Base-by-base conservation (phyloP, 92 coral and sea anemone genomes). In the Umimayanthus kanabou region DNA sequence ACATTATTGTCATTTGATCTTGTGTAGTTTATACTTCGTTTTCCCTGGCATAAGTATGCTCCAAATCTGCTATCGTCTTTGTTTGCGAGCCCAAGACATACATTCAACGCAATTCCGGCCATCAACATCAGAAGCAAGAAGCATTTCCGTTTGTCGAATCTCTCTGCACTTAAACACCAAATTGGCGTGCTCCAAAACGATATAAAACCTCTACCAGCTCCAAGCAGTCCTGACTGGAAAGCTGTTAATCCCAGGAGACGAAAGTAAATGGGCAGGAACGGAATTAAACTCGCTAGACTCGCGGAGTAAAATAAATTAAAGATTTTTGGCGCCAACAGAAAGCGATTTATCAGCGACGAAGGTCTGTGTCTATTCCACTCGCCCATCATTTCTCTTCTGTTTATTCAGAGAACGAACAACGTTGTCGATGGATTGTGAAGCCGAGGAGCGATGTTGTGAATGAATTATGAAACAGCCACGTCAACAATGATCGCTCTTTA, bases 241-340 rank as follows among this genome's bases (percentile, higher is more conserved):
- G 99, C 98, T 39, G 96, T 94, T 29, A 97, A 88, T 40, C 99
- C 99, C 89, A 95, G 89, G 25, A 95, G 92, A 67, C 99, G 99
- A 86, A 92, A 97, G 79, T 90, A 97, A 93, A 97, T 91, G n/a
- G 99, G 99, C 23, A 95, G 91, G 88, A 95, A 97, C 2, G 98
- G 99, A 42, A 94, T 65, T 45, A 97, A 86, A 22, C 92, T 91
- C 43, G 93, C 91, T 76, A 87, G 55, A 71, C 99, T 91, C 15
- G 99, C 94, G 4, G 96, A 92, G 77, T 88, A 94, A 72, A 95
- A 90, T 65, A 97, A 82, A 64, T 85, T 90, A 84, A 94, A 90
- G 20, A 97, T 91, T 87, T 94, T 97, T 14, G 98, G 92, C 22
- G 94, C 85, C 11, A 97, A 88, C 7, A 95, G 84, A 66, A 94